Conservation (phyloP, 2,797 vertebrate species). For the Scolopax bukidnonensis region DNA sequence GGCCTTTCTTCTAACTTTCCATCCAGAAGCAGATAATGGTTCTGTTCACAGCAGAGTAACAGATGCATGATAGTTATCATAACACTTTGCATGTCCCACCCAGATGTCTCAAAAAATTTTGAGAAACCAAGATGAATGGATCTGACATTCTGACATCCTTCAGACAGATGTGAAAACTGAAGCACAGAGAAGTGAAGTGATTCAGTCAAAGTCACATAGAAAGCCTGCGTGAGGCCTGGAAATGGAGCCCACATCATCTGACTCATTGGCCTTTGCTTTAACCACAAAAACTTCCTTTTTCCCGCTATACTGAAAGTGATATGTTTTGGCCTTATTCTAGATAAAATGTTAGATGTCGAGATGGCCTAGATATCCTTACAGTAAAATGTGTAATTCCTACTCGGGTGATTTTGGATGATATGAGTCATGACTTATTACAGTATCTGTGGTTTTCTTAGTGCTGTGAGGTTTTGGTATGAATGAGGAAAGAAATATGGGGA, state of each 20-base stretch:
- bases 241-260: slow-evolving; percentile 65
- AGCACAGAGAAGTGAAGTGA: slow-evolving; percentile 41
- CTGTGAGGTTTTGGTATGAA: slow-evolving; percentile 60
- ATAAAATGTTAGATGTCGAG: slow-evolving; percentile 66
- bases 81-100: slow-evolving; percentile 64
- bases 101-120: slow-evolving; percentile 59
- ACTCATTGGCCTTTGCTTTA: slow-evolving; percentile 66
- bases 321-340: slow-evolving; percentile 59
- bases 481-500: slow-evolving; percentile 52
- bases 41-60: slow-evolving; percentile 64
- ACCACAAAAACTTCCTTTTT: slow-evolving; percentile 71
- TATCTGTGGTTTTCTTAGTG: slow-evolving; percentile 64
- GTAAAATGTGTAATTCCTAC: slow-evolving; percentile 66
- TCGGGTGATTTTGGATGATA: slow-evolving; percentile 37
- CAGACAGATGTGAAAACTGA: slow-evolving; percentile 56
- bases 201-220: slow-evolving; percentile 19
- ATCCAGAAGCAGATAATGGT: slow-evolving; percentile 26
- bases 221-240: slow-evolving; percentile 62
- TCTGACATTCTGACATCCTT: slow-evolving; percentile 60
- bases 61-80: slow-evolving; percentile 53
- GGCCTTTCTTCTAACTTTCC: background rate
- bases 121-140: slow-evolving; percentile 61
- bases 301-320: slow-evolving; percentile 47
- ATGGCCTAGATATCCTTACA: slow-evolving; percentile 72
- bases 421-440: slow-evolving; percentile 59